These are phyloP conservation scores for Chiridota heheva DNA, from an alignment of 35 echinoderm and acorn worm species.

Conservation along the genomic window DNA sequence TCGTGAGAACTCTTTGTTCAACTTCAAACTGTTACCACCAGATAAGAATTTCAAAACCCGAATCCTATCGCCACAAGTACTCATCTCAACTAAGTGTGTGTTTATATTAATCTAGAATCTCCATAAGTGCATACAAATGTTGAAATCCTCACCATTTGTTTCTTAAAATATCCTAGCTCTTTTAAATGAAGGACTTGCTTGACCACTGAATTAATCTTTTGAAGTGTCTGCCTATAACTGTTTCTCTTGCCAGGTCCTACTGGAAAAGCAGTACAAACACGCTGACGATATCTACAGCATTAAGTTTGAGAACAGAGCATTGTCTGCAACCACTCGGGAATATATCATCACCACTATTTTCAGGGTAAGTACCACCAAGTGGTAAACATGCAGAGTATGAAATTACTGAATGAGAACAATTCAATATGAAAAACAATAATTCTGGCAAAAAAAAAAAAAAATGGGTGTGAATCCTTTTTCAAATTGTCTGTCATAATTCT, in stretches of 20 bases:
- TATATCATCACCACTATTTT: constrained; percentile 79
- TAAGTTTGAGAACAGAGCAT: constrained; percentile 65
- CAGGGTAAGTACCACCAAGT: constrained; percentile 11
- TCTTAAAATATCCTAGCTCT: too few relatives aligned
- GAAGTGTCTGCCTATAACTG: too few relatives aligned
- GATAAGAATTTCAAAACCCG: too few relatives aligned
- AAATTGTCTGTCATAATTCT: not conserved
- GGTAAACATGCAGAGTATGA: not conserved
- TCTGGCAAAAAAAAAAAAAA: not conserved
- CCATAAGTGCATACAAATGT: too few relatives aligned
- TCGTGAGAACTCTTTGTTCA: too few relatives aligned
- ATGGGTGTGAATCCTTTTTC: not conserved
- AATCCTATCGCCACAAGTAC: too few relatives aligned
- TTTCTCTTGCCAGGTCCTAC: constrained; percentile 41
- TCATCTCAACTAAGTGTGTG: too few relatives aligned
- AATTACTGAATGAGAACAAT: not conserved
- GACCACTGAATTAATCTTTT: too few relatives aligned
- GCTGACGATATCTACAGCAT: constrained; percentile 48
- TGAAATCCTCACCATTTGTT: too few relatives aligned
- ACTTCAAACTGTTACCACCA: too few relatives aligned
- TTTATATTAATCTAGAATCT: too few relatives aligned
- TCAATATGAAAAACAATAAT: not conserved
- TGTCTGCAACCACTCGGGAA: constrained; percentile 54
- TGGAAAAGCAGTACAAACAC: constrained; percentile 42
- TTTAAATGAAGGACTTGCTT: too few relatives aligned